Percentiles rank a stretch among this genome's conserved stretches.
Evolutionary conservation across 1,140 invertebrate species (phyloP).

Genomic region (Coelopa frigida): DNA sequence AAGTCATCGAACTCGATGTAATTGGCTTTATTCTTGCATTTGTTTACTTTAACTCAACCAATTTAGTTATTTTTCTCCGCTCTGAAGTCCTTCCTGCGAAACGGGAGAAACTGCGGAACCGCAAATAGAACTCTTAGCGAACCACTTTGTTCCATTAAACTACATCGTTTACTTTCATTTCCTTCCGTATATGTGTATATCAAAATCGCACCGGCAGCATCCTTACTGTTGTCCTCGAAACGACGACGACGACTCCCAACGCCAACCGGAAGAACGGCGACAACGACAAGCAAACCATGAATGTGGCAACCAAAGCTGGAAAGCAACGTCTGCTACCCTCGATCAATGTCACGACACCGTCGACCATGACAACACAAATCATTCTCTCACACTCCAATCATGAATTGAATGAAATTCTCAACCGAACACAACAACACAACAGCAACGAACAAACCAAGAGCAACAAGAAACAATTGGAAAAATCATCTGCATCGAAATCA

Average conservation of each 20-base stretch:
- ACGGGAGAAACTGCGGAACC: too few species aligned
- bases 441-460: not conserved
- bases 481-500: slow-evolving; percentile 8
- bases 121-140: not conserved
- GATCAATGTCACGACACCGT: slow-evolving; percentile 39
- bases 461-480: too few species aligned
- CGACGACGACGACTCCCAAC: slow-evolving; percentile 3
- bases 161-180: not conserved
- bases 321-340: slow-evolving; percentile 32
- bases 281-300: slow-evolving; percentile 1
- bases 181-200: not conserved
- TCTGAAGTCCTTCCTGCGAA: too few species aligned
- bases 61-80: too few species aligned
- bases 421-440: not conserved
- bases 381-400: slow-evolving; percentile 25
- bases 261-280: not conserved
- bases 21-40: too few species aligned
- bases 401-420: slow-evolving; percentile 8
- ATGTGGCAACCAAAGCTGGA: slow-evolving; percentile 2
- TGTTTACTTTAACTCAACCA: too few species aligned
- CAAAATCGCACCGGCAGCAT: slow-evolving; percentile 16
- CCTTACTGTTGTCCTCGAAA: slow-evolving; percentile 17
- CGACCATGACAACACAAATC: slow-evolving; percentile 35
- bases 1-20: too few species aligned
- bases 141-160: not conserved